Conservation (phyloP, 2,113 vertebrate genomes). For the Antigone vipio region DNA sequence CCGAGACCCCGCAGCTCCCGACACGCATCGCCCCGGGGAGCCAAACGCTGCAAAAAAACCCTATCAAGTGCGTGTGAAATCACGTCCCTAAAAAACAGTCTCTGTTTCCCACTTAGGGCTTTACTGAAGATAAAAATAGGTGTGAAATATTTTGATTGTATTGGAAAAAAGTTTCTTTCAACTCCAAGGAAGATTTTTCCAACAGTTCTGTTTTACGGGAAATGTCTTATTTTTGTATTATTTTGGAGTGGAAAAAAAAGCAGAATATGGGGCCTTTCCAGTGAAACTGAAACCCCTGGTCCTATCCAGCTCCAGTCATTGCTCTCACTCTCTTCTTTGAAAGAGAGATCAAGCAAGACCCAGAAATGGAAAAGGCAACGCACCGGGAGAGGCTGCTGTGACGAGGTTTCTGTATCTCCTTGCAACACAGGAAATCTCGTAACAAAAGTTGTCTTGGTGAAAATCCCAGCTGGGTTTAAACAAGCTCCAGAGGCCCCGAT, state of each 20-base stretch:
- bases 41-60: fast-evolving
- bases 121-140: background rate
- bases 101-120: background rate
- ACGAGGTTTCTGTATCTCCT: background rate
- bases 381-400: background rate
- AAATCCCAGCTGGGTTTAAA: background rate
- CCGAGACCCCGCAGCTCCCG: fast-evolving
- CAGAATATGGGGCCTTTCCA: background rate
- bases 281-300: background rate
- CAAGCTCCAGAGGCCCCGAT: background rate
- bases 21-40: fast-evolving
- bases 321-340: background rate
- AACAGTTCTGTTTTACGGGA: background rate
- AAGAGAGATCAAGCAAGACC: background rate
- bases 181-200: background rate
- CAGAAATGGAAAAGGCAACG: background rate
- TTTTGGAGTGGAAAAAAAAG: background rate
- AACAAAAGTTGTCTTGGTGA: background rate
- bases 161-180: background rate
- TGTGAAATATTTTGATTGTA: background rate
- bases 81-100: background rate
- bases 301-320: background rate
- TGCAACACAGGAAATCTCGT: background rate
- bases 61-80: background rate
- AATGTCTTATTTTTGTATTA: background rate